Conservation (phyloP, 2,113 vertebrate species). For the Tetraodon nigroviridis region DNA sequence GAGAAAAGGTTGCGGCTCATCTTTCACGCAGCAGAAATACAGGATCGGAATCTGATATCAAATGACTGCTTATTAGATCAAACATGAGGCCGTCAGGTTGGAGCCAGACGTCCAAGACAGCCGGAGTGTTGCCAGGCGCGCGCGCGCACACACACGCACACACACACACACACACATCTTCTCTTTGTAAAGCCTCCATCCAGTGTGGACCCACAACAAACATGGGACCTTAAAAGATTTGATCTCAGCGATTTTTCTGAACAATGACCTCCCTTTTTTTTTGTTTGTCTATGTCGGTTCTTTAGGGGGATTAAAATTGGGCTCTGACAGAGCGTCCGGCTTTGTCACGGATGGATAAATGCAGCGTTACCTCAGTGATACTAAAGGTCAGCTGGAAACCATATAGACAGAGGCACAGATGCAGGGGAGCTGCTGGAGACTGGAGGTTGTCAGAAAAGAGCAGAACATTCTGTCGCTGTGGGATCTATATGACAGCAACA, state of each 20-base stretch:
- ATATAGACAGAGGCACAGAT: slow-evolving; percentile 11
- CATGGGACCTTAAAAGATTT: slow-evolving; percentile 7
- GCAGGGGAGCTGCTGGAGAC: slow-evolving; percentile 1
- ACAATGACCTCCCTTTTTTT: slow-evolving; percentile 4
- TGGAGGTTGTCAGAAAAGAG: slow-evolving; percentile 15
- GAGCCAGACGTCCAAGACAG: slow-evolving; percentile 54
- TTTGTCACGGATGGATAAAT: slow-evolving; percentile 3
- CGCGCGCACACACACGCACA: slow-evolving; percentile 24
- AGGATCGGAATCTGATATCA: slow-evolving; percentile 52
- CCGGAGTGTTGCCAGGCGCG: slow-evolving; percentile 22
- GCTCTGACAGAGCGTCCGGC: not conserved
- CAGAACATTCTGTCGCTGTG: slow-evolving; percentile 26
- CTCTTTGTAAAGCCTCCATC: slow-evolving; percentile 13
- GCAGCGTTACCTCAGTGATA: slow-evolving; percentile 7
- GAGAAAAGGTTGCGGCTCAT: slow-evolving; percentile 45
- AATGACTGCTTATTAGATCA: slow-evolving; percentile 61
- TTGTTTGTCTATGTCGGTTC: not conserved
- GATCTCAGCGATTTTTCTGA: slow-evolving; percentile 22
- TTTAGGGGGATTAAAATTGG: slow-evolving; percentile 9
- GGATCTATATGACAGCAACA: slow-evolving; percentile 37
- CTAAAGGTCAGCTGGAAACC: slow-evolving; percentile 34
- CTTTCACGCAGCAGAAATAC: slow-evolving; percentile 51
- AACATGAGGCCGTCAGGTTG: slow-evolving; percentile 47
- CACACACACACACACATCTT: slow-evolving; percentile 10
- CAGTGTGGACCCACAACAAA: slow-evolving; percentile 12